These are phyloP conservation scores for Olivierus martensii DNA, from an alignment of 1,140 invertebrate genomes.

Conservation along the genomic window DNA sequence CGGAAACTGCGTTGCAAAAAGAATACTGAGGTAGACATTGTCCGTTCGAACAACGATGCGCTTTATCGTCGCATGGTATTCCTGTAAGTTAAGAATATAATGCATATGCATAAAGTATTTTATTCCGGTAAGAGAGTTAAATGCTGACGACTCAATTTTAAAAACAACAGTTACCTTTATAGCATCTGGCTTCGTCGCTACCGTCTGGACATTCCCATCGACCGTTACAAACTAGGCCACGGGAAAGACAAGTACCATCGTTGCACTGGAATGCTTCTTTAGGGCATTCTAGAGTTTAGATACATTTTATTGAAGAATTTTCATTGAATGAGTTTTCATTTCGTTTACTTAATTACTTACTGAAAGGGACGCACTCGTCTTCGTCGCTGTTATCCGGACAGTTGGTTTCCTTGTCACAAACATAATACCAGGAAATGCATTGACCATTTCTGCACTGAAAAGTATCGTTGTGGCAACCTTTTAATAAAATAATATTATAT, in stretches of 20 bases:
- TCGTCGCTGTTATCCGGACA: conserved; percentile 28
- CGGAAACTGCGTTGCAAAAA: conserved; percentile 75
- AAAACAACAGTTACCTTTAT: conserved; percentile 22
- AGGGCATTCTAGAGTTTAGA: conserved; percentile 21
- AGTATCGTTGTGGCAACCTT: conserved; percentile 61
- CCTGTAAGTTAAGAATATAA: conserved; percentile 5
- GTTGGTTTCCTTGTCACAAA: conserved; percentile 28
- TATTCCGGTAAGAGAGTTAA: not conserved
- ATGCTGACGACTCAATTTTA: not conserved
- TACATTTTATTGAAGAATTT: not conserved
- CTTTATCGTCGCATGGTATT: conserved; percentile 18
- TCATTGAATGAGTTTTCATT: not conserved
- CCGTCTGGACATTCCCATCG: conserved; percentile 56
- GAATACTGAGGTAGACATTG: conserved; percentile 74
- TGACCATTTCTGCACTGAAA: conserved; percentile 46
- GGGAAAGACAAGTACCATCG: conserved; percentile 47
- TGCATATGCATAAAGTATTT: not conserved
- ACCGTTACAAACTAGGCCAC: conserved; percentile 60
- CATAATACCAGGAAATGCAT: conserved; percentile 31
- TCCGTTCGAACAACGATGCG: conserved; percentile 65
- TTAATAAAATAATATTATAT: not conserved
- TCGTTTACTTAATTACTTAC: conserved; percentile 16
- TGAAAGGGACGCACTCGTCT: conserved; percentile 16
- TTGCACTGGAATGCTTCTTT: conserved; percentile 22
- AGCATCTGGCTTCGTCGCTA: conserved; percentile 63